Base-by-base conservation (phyloP, 2,888 invertebrate genomes). In the Agrotis puta region DNA sequence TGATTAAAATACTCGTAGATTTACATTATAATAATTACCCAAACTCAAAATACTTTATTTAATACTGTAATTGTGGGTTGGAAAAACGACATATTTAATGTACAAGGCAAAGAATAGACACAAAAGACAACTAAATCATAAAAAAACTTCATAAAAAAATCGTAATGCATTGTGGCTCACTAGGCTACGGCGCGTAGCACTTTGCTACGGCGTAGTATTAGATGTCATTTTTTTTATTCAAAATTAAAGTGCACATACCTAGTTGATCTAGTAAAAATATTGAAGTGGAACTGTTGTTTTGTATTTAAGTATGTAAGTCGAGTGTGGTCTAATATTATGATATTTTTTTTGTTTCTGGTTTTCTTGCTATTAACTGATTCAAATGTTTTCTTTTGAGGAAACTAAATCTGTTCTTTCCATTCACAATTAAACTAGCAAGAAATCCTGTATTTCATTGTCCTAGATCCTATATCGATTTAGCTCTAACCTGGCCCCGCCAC, bases 401-500 rank as follows among this genome's bases (percentile, higher is more conserved):
- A 53, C 20, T 7, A 2, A 18, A 1, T 2, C 3, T 2, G 13
- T 2, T 48, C 0, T 3, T 20, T 20, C n/a, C 3, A 16, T 6
- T 27, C 4, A 0, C 20, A 54, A 48, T 14, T 2, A 50, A 51
- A 45, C 1, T n/a, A 47, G 6, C 20, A 4, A 18, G 3, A 48
- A 57, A 4, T 63, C 65, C 54, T 56, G 50, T 11, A 48, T 45
- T 39, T 50, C 20, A 39, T 48, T 71, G 82, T 69, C 70, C 78
- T 84, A 78, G 77, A 82, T 77, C 63, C 39, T 63, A n/a, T 77
- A 82, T 82, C 74, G 83, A 83, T 87, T 82, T 68, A 70, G 58
- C 71, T 54, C 22, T 7, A n/a, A 61, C 27, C 39, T 75, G 65
- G 85, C 80, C 86, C 64, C 76, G 85, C 90, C 74, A 76, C 57